These are phyloP conservation scores for Cephus runcator DNA, from an alignment of 2,888 invertebrate species.

Conservation along the genomic window DNA sequence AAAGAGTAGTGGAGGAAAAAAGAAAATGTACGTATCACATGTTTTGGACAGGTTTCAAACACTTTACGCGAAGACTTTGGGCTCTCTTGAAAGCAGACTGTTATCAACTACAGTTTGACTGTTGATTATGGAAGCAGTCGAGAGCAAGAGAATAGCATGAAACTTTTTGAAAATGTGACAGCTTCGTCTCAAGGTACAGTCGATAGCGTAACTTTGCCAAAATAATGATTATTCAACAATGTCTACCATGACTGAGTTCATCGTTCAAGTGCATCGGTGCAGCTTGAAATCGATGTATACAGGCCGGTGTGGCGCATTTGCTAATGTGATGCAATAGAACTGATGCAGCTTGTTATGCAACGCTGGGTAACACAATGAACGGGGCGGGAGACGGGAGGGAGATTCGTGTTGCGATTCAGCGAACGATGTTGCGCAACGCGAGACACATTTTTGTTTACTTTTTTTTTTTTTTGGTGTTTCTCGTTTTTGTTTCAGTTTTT, in stretches of 20 bases:
- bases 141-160: too few species aligned
- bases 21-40: not conserved
- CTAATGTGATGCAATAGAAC: conserved; percentile 13
- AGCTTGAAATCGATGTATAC: conserved; percentile 19
- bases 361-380: not conserved
- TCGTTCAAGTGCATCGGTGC: conserved; percentile 8
- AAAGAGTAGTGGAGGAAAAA: not conserved
- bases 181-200: not conserved
- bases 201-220: not conserved
- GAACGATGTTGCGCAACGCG: not conserved
- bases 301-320: conserved; percentile 24
- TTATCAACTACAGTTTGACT: not conserved
- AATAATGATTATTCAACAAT: not conserved
- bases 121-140: not conserved
- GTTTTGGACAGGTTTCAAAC: not conserved
- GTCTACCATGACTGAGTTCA: not conserved
- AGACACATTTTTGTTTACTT: not conserved
- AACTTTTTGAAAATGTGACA: not conserved
- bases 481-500: not conserved
- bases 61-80: not conserved
- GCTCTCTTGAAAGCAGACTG: not conserved
- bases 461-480: not conserved
- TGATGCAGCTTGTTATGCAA: not conserved
- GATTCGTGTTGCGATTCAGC: not conserved
- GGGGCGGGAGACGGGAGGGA: not conserved